These are phyloP conservation scores for Leucozona laternaria DNA, from an alignment of 2,888 invertebrate genomes.

Conservation along the genomic window DNA sequence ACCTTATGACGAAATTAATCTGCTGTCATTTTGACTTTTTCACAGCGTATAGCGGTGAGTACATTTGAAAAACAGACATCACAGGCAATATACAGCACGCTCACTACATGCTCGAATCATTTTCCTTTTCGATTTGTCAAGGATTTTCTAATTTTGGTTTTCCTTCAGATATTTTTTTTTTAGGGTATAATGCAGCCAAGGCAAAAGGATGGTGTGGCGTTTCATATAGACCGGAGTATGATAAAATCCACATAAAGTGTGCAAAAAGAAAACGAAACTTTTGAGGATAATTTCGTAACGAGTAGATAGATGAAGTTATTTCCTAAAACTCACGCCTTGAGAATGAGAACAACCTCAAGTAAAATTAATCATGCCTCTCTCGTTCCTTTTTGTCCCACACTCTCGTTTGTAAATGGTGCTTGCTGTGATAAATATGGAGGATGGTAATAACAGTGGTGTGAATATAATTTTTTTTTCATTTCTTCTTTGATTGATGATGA, in stretches of 20 bases:
- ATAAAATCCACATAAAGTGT: conserved; percentile 38
- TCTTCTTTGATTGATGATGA: conserved; percentile 74
- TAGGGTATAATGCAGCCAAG: conserved; percentile 9
- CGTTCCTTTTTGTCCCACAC: conserved; percentile 37
- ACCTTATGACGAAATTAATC: conserved; percentile 64
- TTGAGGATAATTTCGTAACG: conserved; percentile 58
- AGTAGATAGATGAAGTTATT: conserved; percentile 75
- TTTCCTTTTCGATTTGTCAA: conserved; percentile 67
- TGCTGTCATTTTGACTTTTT: conserved; percentile 62
- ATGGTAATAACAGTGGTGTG: conserved; percentile 48
- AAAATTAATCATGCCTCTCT: conserved; percentile 67
- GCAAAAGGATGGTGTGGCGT: neutral
- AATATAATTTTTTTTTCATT: conserved; percentile 58
- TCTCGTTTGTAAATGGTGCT: conserved; percentile 33
- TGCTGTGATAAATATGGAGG: conserved; percentile 62
- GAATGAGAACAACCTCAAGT: conserved; percentile 71
- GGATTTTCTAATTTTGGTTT: conserved; percentile 72
- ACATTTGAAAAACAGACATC: conserved; percentile 48
- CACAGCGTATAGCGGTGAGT: conserved; percentile 34
- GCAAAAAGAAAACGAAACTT: conserved; percentile 42
- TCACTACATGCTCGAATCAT: conserved; percentile 50
- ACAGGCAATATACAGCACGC: conserved; percentile 11
- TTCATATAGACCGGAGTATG: conserved; percentile 20
- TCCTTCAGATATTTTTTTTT: conserved; percentile 44
- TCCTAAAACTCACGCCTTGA: conserved; percentile 69